Percentiles rank a stretch among this genome's conserved stretches.
Evolutionary conservation across 2,113 vertebrate genomes (phyloP).

Genomic region (Ceratotherium simum): DNA sequence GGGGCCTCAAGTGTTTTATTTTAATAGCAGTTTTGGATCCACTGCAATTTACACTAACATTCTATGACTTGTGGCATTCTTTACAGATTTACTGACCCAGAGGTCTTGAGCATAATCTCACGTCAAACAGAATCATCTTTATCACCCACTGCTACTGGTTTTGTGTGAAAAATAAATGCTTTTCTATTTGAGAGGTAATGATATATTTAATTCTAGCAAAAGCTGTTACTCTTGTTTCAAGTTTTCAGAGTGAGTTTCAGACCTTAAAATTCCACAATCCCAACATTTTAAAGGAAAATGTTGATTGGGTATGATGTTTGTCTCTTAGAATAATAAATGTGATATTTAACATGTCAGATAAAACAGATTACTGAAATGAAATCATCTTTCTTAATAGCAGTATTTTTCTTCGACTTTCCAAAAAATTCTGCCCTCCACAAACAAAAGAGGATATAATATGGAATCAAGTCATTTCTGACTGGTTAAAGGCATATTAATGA

Average conservation of each 20-base stretch:
- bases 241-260: background rate
- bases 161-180: constrained; percentile 38
- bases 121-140: constrained; percentile 68
- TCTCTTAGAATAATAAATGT: background rate
- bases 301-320: constrained; percentile 27
- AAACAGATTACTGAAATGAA: constrained; percentile 9
- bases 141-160: background rate
- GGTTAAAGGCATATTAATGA: background rate
- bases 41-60: background rate
- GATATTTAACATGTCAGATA: background rate
- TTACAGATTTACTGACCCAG: constrained; percentile 66
- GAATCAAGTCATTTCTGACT: background rate
- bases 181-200: background rate
- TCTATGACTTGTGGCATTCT: constrained; percentile 28
- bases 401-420: background rate
- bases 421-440: background rate
- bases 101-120: constrained; percentile 57
- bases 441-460: background rate
- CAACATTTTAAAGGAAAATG: constrained; percentile 17
- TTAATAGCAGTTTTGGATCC: constrained; percentile 49
- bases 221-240: background rate
- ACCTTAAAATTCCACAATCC: background rate
- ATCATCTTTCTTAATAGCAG: background rate
- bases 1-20: constrained; percentile 61
- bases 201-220: constrained; percentile 26